Conservation (phyloP, 2,888 invertebrate species). For the Folsomia manolachei region DNA sequence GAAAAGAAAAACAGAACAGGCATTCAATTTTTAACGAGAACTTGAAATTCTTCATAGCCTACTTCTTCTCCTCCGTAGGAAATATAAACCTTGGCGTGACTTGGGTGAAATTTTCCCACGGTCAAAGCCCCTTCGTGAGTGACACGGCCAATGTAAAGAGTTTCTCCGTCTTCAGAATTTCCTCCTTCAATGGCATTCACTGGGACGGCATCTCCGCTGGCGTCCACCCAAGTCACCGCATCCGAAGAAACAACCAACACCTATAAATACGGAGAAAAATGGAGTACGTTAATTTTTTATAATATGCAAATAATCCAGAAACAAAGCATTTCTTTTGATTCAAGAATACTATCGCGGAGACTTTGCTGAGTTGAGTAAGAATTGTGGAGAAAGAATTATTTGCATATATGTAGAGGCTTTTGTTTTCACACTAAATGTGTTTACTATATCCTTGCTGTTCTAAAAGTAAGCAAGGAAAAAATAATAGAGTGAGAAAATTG, state of each 20-base stretch:
- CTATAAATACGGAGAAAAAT: conserved; percentile 30
- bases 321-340: neutral
- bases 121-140: conserved; percentile 73
- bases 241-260: conserved; percentile 54
- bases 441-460: neutral
- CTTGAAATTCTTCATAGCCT: conserved; percentile 72
- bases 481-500: neutral
- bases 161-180: conserved; percentile 64
- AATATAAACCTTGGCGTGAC: conserved; percentile 78
- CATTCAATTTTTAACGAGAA: conserved; percentile 59
- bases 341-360: neutral
- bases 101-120: conserved; percentile 78
- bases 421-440: too few relatives aligned
- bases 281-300: neutral
- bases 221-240: conserved; percentile 66
- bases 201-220: conserved; percentile 67
- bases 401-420: too few relatives aligned
- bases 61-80: conserved; percentile 60
- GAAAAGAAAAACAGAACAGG: neutral
- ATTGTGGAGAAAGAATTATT: neutral
- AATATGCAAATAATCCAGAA: neutral
- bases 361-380: neutral
- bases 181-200: conserved; percentile 72
- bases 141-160: conserved; percentile 73
- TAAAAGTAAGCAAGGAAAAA: neutral